Percentiles rank a stretch among this genome's conserved stretches.
Evolutionary conservation across 2,888 invertebrate genomes (phyloP).

Genomic region (Parelbella ahira): DNA sequence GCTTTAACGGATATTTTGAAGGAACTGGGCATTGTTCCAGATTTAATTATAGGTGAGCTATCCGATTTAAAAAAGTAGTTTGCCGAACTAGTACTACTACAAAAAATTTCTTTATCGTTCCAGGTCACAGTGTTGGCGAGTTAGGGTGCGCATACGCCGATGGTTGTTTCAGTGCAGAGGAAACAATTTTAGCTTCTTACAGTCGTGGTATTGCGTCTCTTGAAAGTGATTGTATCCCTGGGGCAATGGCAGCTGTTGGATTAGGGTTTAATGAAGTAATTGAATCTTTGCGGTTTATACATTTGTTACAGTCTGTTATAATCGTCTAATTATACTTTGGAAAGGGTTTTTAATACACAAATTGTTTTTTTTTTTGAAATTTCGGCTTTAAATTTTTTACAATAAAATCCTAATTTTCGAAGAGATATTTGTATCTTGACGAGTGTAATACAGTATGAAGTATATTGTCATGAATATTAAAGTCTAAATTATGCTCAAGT

Average conservation of each 20-base stretch:
- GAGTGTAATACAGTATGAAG: too few relatives aligned
- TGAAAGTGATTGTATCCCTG: not conserved
- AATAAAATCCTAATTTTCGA: too few relatives aligned
- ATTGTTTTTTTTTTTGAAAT: too few relatives aligned
- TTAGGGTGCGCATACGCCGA: slow-evolving; percentile 1
- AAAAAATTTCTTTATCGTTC: too few relatives aligned
- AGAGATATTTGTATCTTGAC: too few relatives aligned
- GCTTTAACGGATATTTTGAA: not conserved
- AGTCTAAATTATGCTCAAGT: too few relatives aligned
- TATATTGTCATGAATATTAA: too few relatives aligned
- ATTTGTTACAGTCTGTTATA: too few relatives aligned
- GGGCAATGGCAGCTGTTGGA: not conserved
- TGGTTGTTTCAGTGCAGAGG: not conserved
- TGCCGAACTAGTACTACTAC: too few relatives aligned
- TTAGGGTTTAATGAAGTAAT: not conserved
- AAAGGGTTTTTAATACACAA: too few relatives aligned
- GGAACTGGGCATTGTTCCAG: not conserved
- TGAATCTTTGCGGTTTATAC: not conserved
- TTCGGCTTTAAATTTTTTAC: too few relatives aligned
- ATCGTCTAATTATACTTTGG: too few relatives aligned
- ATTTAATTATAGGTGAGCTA: not conserved
- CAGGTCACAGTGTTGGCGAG: not conserved
- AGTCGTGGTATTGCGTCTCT: not conserved
- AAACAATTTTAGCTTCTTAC: not conserved
- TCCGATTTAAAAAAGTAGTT: not conserved